Conservation (phyloP, 2,797 vertebrate species). For the Enteromius treurensis region DNA sequence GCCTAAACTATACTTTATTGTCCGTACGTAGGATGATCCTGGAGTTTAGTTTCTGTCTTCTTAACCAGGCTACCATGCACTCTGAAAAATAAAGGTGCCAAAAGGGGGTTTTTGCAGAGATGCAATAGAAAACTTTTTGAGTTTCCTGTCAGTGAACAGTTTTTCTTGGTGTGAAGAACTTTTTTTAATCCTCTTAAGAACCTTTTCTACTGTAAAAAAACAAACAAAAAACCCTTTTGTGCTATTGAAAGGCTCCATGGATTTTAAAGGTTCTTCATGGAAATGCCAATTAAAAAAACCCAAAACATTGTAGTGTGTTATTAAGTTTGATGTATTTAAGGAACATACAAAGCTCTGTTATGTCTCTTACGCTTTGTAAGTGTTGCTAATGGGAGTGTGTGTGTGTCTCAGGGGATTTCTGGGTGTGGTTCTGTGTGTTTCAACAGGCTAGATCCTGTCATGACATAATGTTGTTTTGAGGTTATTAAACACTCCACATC, state of each 20-base stretch:
- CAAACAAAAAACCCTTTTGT: not conserved
- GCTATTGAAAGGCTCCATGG: not conserved
- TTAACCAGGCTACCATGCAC: not conserved
- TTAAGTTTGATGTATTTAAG: not conserved
- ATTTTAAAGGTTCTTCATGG: not conserved
- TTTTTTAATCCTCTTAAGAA: not conserved
- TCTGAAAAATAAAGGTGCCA: not conserved
- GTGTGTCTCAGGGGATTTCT: not conserved
- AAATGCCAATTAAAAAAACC: not conserved
- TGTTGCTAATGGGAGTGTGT: not conserved
- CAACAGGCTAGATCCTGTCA: not conserved
- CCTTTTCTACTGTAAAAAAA: not conserved
- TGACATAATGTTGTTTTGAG: not conserved
- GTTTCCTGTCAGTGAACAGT: not conserved
- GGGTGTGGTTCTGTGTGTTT: slow-evolving; percentile 13
- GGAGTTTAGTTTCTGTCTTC: not conserved
- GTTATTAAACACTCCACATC: slow-evolving; percentile 7
- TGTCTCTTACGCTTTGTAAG: not conserved
- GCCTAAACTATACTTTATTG: not conserved
- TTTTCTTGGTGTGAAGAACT: not conserved
- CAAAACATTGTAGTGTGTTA: too few species aligned
- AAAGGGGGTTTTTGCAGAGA: not conserved
- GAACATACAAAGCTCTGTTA: not conserved
- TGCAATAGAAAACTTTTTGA: not conserved
- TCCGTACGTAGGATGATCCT: not conserved